These are phyloP conservation scores for Diadema setosum DNA, from an alignment of 35 echinoderm and acorn worm genomes.

Conservation along the genomic window DNA sequence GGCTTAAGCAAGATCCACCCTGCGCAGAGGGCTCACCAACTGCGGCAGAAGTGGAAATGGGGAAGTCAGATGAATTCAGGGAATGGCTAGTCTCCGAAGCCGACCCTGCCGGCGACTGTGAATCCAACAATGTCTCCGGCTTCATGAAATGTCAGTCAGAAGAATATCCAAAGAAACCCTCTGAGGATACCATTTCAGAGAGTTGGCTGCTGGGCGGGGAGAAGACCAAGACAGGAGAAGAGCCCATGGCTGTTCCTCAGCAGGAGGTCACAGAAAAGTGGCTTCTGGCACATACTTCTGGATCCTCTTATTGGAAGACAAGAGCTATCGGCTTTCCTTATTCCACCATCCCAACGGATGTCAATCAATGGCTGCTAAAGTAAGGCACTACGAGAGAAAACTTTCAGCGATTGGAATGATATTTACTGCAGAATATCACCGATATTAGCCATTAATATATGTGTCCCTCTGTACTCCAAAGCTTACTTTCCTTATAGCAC, in stretches of 20 bases:
- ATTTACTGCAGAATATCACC: too few relatives aligned
- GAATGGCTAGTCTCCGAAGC: neutral
- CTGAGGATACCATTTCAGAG: too few relatives aligned
- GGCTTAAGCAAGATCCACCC: neutral
- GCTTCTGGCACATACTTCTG: neutral
- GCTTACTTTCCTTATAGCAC: too few relatives aligned
- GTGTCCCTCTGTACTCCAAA: too few relatives aligned
- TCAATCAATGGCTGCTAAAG: neutral
- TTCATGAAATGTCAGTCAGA: neutral
- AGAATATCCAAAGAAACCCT: neutral
- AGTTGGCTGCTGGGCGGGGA: neutral
- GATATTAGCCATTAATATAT: too few relatives aligned
- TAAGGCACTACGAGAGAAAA: too few relatives aligned
- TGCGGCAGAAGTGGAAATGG: neutral
- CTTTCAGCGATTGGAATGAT: too few relatives aligned
- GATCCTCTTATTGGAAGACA: neutral
- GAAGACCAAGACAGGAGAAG: neutral
- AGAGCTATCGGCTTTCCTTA: neutral
- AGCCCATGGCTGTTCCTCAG: neutral
- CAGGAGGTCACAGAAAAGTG: neutral
- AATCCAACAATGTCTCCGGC: neutral
- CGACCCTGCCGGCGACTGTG: neutral
- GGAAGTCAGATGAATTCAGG: neutral
- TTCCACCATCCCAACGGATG: neutral
- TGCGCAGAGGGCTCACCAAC: neutral